These are phyloP conservation scores for Plagodis dolabraria DNA, from an alignment of 2,888 invertebrate species.

Conservation along the genomic window DNA sequence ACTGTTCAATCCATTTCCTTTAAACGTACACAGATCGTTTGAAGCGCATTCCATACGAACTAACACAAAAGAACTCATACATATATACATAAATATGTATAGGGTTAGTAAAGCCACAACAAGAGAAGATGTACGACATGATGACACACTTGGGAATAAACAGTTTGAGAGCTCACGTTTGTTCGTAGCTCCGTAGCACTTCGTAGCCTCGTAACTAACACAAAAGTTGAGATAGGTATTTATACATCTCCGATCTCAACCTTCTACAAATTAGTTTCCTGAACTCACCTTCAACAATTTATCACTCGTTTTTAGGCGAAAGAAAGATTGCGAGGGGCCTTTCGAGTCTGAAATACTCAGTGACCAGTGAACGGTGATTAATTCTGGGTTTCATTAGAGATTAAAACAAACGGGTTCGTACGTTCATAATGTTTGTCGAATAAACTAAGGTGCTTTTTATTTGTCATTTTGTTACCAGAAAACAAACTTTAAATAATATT, in stretches of 20 bases:
- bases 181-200: slow-evolving; percentile 17
- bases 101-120: slow-evolving; percentile 6
- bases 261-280: slow-evolving; percentile 50
- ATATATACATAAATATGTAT: too few species aligned
- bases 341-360: slow-evolving; percentile 24
- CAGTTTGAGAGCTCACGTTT: slow-evolving; percentile 23
- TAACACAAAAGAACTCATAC: too few species aligned
- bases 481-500: slow-evolving; percentile 32
- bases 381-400: slow-evolving; percentile 23
- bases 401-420: slow-evolving; percentile 21
- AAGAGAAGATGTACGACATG: slow-evolving; percentile 25
- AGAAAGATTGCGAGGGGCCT: slow-evolving; percentile 35
- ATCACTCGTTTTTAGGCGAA: slow-evolving; percentile 44
- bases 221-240: slow-evolving; percentile 29
- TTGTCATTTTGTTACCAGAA: slow-evolving; percentile 18
- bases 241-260: slow-evolving; percentile 38
- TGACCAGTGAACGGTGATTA: slow-evolving; percentile 29
- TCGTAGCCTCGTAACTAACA: slow-evolving; percentile 19
- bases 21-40: too few species aligned
- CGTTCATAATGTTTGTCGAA: slow-evolving; percentile 10
- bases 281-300: slow-evolving; percentile 49
- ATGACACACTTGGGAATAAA: slow-evolving; percentile 31
- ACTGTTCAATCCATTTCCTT: too few species aligned
- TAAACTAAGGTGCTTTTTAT: slow-evolving; percentile 16
- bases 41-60: too few species aligned